Base-by-base conservation (phyloP, 2,888 invertebrate genomes). In the Tenthredo notha region DNA sequence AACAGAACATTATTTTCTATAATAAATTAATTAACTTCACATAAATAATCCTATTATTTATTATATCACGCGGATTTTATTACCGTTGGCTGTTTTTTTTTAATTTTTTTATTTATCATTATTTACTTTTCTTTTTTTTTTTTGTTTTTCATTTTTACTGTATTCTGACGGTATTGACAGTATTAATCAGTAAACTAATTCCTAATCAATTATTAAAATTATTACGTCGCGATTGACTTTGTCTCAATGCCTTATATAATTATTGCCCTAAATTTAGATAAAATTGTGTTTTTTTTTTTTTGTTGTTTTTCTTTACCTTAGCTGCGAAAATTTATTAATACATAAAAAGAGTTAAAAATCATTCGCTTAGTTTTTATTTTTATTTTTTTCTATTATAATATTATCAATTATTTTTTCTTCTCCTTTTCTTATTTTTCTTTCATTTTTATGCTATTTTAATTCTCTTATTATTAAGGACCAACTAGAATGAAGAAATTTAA, bases 11-110 rank as follows among this genome's bases (percentile, higher is more conserved):
- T 7, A 54, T 54, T 54, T 7, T 7, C 1, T 54, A n/a, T 54
- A 54, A 54, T n/a, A 54, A n/a, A 54, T 54, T 54, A 54, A n/a
- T n/a, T n/a, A 54, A 54, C 54, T 54, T n/a, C 54, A 54, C 54
- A 54, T 54, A 54, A 54, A 54, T 54, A 54, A 54, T 54, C 54
- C 54, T 54, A 54, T 54, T n/a, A 54, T 54, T 54, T 54, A 54
- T n/a, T 54, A n/a, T n/a, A 54, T 54, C 54, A 54, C 54, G 54
- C 54, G 54, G 54, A 54, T n/a, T n/a, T 54, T 54, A n/a, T 54
- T 54, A 54, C 50, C 4, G 33, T 33, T 33, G 33, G 33, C 33
- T 33, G 2, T 37, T 0, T 37, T 7, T 37, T 37, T 33, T 29
- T 29, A 2, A 29, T 29, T 29, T 33, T 33, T 4, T 33, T 4